phyloP scores from a whole-genome alignment of 2,888 invertebrate species.

The Heliconius cydno region DNA sequence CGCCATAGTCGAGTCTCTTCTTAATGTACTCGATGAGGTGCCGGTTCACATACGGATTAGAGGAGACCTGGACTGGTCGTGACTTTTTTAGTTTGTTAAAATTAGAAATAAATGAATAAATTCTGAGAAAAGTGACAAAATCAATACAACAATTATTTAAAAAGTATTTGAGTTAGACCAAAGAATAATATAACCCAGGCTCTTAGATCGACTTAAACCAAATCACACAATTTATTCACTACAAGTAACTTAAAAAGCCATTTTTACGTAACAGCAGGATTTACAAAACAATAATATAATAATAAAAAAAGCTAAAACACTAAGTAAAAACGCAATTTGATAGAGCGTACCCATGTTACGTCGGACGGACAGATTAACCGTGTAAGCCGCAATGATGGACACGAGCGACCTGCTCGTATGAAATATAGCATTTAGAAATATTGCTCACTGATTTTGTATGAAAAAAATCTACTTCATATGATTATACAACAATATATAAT shows the following conservation, averaged over 20 bases:
- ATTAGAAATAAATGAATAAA: no score
- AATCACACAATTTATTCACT: not conserved
- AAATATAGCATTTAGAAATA: conserved; percentile 28
- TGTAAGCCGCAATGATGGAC: conserved; percentile 55
- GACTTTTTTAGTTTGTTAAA: no score
- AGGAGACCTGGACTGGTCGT: no score
- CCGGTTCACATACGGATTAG: not conserved
- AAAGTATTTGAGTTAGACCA: not conserved
- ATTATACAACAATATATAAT: not conserved
- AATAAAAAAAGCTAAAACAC: conserved; percentile 6
- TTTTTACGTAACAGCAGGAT: not conserved
- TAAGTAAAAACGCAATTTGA: conserved; percentile 55
- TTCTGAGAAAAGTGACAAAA: no score
- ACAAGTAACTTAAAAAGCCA: not conserved
- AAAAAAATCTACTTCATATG: not conserved
- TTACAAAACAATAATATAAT: not conserved
- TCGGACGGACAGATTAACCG: conserved; percentile 66
- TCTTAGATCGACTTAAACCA: not conserved
- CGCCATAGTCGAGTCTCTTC: no score
- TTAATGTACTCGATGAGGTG: not conserved
- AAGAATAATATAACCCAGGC: not conserved
- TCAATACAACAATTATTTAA: no score
- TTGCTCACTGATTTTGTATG: conserved; percentile 24
- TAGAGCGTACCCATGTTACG: conserved; percentile 58
- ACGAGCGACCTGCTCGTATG: conserved; percentile 29